phyloP scores from a whole-genome alignment of 2,797 vertebrate species.

The Tokudaia tokunoshimensis region DNA sequence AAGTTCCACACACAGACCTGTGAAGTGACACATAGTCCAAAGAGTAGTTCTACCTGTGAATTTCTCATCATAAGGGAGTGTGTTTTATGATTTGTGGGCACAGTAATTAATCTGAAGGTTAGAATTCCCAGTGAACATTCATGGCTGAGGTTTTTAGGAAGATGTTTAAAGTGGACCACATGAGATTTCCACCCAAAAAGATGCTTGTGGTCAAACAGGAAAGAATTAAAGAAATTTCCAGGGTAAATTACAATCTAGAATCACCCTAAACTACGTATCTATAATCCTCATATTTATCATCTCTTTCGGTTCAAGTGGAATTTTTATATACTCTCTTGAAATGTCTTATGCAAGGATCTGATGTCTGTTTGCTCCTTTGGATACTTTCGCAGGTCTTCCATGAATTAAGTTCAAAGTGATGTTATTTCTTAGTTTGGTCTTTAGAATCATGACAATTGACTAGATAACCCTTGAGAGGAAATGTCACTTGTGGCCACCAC shows the following conservation, averaged over 20 bases:
- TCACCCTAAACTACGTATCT: background rate
- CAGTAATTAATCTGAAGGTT: background rate
- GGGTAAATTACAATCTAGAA: background rate
- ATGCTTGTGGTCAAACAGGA: background rate
- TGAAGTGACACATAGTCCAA: background rate
- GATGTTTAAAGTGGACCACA: background rate
- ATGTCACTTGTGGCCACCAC: background rate
- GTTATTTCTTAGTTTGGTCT: background rate
- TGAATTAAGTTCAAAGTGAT: background rate
- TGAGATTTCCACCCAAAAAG: background rate
- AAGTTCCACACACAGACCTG: background rate
- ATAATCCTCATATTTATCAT: background rate
- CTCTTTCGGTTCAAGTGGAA: background rate
- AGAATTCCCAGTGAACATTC: background rate
- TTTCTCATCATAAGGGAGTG: background rate
- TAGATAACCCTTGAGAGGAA: background rate
- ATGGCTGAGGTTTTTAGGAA: background rate
- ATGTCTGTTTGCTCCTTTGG: background rate
- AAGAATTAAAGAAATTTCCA: background rate
- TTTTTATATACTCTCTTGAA: background rate
- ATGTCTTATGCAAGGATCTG: background rate
- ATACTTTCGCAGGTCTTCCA: background rate
- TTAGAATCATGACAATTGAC: background rate
- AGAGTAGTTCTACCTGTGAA: background rate
- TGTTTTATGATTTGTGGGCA: background rate